A percentile compares a stretch with the other conserved stretches of the same genome.
These are phyloP conservation scores for Euzetes globulus DNA, from an alignment of 2,888 invertebrate species.

Conservation along the genomic window DNA sequence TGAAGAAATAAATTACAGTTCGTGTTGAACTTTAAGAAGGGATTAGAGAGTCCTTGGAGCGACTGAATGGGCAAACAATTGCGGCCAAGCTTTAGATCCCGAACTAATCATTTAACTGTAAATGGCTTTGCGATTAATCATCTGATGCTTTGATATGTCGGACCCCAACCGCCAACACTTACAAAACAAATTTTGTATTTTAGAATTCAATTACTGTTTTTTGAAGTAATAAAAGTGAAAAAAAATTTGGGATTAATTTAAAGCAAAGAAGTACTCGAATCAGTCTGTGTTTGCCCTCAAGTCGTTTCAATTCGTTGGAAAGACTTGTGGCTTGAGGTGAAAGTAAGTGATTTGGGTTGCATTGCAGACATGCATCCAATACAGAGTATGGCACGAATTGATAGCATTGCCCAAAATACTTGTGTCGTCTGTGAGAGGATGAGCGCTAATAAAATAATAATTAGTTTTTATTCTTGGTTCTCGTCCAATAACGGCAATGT, in stretches of 20 bases:
- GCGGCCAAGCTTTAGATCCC: too few species aligned
- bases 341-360: conserved; percentile 6
- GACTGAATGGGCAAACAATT: too few species aligned
- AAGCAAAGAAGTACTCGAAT: neutral
- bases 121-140: neutral
- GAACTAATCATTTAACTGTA: neutral
- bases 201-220: neutral
- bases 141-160: neutral
- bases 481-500: neutral
- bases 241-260: neutral
- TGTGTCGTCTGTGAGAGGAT: neutral
- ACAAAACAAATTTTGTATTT: neutral
- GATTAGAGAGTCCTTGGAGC: too few species aligned
- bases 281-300: neutral
- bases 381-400: neutral
- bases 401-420: neutral
- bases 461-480: neutral
- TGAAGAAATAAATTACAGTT: too few species aligned
- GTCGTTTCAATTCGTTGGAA: neutral
- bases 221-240: neutral
- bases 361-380: conserved; percentile 4
- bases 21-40: too few species aligned
- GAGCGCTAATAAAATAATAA: neutral
- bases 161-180: neutral
- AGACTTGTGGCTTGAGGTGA: neutral